phyloP scores from a whole-genome alignment of 2,797 vertebrate species.

The Xenops minutus region DNA sequence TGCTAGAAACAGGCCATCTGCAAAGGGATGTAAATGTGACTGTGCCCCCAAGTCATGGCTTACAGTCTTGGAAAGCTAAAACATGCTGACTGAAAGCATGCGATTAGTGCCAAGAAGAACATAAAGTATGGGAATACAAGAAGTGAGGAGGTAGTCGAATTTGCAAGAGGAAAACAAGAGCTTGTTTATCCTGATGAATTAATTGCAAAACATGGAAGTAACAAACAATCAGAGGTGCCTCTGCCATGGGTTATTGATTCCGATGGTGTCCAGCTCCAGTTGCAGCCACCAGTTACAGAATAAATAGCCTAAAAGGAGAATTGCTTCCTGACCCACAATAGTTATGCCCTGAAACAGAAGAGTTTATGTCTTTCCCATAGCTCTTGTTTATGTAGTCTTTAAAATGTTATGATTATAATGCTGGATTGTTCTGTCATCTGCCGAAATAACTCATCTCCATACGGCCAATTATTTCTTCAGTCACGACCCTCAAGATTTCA shows the following conservation, averaged over 20 bases:
- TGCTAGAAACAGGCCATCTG: constrained; percentile 66
- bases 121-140: constrained; percentile 53
- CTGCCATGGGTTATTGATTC: not conserved
- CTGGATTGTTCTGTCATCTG: not conserved
- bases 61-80: constrained; percentile 23
- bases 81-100: not conserved
- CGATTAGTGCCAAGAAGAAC: constrained; percentile 45
- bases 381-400: constrained; percentile 34
- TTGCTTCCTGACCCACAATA: not conserved
- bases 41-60: constrained; percentile 40
- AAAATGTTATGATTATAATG: constrained; percentile 9
- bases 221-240: constrained; percentile 34
- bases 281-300: not conserved
- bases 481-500: not conserved
- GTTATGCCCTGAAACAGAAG: not conserved
- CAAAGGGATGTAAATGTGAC: constrained; percentile 63
- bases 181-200: constrained; percentile 37
- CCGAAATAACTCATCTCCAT: not conserved
- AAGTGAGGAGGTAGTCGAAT: constrained; percentile 2
- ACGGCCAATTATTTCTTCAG: not conserved
- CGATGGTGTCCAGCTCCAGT: not conserved
- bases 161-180: constrained; percentile 26
- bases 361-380: constrained; percentile 21
- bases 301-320: not conserved
- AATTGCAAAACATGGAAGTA: constrained; percentile 18